A percentile compares a stretch with the other conserved stretches of the same genome.
Evolutionary conservation across 2,113 vertebrate species (phyloP).

Genomic region (Tenebrosternarchus preto): DNA sequence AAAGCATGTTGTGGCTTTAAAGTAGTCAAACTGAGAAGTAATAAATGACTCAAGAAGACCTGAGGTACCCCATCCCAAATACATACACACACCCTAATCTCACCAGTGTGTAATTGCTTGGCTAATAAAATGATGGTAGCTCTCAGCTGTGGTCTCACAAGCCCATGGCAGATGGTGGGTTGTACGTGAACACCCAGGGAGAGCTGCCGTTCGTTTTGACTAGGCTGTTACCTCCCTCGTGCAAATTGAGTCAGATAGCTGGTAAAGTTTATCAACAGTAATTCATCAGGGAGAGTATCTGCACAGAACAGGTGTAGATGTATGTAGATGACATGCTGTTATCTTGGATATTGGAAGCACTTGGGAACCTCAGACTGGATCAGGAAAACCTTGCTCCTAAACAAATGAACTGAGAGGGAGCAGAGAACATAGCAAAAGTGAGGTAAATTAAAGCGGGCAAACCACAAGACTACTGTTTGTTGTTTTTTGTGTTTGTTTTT

Average conservation of each 20-base stretch:
- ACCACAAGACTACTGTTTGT: constrained; percentile 43
- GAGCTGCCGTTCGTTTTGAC: constrained; percentile 1
- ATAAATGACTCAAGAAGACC: constrained; percentile 57
- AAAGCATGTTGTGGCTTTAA: constrained; percentile 40
- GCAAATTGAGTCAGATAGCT: not conserved
- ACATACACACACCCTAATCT: constrained; percentile 28
- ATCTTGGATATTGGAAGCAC: not conserved
- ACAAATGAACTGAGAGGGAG: not conserved
- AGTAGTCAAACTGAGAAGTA: constrained; percentile 63
- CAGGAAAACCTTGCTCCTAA: constrained; percentile 20
- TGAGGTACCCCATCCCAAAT: constrained; percentile 54
- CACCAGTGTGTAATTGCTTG: constrained; percentile 60
- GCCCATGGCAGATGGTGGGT: constrained; percentile 2
- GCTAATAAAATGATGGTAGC: constrained; percentile 63
- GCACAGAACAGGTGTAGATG: constrained; percentile 6
- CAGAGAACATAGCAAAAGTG: not conserved
- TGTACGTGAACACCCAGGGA: constrained; percentile 53
- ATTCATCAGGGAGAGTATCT: not conserved
- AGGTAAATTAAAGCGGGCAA: constrained; percentile 15
- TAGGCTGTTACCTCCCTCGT: constrained; percentile 14
- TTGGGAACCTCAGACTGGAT: not conserved
- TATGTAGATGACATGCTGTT: constrained; percentile 4
- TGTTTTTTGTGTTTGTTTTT: not conserved
- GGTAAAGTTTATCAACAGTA: not conserved
- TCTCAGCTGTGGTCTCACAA: constrained; percentile 38